Conservation (phyloP, 64 coral and sea anemone species). For the Stylophora pistillata region DNA sequence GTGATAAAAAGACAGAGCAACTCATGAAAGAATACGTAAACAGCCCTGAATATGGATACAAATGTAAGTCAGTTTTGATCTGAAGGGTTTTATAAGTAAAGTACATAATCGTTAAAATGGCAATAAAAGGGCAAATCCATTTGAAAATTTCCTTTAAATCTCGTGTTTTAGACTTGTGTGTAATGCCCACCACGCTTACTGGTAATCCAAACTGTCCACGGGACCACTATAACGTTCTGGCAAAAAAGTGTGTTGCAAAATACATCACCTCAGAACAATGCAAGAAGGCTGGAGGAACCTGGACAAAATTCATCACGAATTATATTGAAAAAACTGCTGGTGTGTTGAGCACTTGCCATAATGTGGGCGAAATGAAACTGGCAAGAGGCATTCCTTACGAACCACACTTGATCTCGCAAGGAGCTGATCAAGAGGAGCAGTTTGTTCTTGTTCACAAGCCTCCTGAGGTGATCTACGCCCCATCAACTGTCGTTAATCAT, state of each 20-base stretch:
- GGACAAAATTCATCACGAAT: slow-evolving; percentile 29
- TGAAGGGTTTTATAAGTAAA: not conserved
- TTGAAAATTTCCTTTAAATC: not conserved
- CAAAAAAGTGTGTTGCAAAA: slow-evolving; percentile 24
- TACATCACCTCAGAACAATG: slow-evolving; percentile 11
- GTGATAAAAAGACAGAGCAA: not conserved
- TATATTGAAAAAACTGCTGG: slow-evolving; percentile 24
- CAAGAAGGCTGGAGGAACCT: not conserved
- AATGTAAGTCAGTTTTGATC: not conserved
- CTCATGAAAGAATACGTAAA: slow-evolving; percentile 22
- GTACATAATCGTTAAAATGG: not conserved
- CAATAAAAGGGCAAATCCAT: not conserved
- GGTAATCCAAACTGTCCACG: not conserved
- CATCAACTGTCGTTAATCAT: slow-evolving; percentile 37
- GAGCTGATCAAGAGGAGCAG: not conserved
- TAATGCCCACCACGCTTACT: not conserved
- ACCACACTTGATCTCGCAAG: slow-evolving; percentile 7
- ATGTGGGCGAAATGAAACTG: not conserved
- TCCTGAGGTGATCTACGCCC: slow-evolving; percentile 21
- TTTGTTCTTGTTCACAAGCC: slow-evolving; percentile 16
- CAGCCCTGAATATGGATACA: not conserved
- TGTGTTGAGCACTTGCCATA: slow-evolving; percentile 14
- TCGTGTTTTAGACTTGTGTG: slow-evolving; percentile 14
- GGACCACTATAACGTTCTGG: not conserved
- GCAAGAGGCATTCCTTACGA: slow-evolving; percentile 12